phyloP scores from a whole-genome alignment of 2,797 vertebrate genomes.

The Malurus splendens region DNA sequence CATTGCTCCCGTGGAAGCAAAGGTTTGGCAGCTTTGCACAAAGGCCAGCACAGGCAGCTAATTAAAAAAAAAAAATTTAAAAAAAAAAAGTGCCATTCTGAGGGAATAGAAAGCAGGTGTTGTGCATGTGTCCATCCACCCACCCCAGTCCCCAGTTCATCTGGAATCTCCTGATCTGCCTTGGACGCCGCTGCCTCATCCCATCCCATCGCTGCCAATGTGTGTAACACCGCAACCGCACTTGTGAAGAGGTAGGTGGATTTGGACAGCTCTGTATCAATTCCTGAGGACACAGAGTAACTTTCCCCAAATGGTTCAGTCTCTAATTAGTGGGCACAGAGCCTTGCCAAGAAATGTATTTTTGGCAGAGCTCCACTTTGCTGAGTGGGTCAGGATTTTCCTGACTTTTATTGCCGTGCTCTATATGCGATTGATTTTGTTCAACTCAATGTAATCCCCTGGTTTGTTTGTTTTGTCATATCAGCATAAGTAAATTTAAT shows the following conservation, averaged over 20 bases:
- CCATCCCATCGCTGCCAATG: not conserved
- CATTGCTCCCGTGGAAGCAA: not conserved
- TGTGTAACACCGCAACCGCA: not conserved
- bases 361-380: constrained; percentile 29
- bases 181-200: not conserved
- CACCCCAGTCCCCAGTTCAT: not conserved
- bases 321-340: constrained; percentile 45
- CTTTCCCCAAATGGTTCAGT: constrained; percentile 41
- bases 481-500: not conserved
- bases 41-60: not conserved
- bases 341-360: constrained; percentile 33
- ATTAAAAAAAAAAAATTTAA: not conserved
- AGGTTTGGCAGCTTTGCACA: not conserved
- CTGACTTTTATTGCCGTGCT: not conserved
- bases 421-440: not conserved
- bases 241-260: constrained; percentile 18
- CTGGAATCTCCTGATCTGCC: not conserved
- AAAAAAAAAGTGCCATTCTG: not conserved
- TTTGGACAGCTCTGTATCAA: constrained; percentile 24
- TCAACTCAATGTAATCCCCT: not conserved
- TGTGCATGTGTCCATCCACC: not conserved
- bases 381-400: constrained; percentile 38
- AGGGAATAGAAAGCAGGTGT: not conserved
- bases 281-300: constrained; percentile 20
- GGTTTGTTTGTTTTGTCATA: not conserved